Base-by-base conservation (phyloP, 2,113 vertebrate genomes). In the Protobothrops flavoviridis region DNA sequence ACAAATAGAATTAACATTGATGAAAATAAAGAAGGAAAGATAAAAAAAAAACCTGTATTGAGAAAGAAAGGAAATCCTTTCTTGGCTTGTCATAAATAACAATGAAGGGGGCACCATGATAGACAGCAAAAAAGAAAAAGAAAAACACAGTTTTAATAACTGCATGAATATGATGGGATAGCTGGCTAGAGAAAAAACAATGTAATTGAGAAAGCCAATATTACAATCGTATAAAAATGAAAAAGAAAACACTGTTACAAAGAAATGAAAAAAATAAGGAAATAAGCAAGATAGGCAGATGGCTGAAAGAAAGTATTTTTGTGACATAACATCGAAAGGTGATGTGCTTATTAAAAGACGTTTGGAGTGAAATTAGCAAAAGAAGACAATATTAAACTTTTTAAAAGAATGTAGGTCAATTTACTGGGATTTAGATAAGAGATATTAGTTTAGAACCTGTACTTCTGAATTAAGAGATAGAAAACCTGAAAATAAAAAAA, bases 381-480 rank as follows among this genome's bases (percentile, higher is more conserved):
- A 87, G 13, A 29, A n/a, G 55, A 48, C 26, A 50, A 48, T 1
- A 48, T 0, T 39, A 81, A 81, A 85, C n/a, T 55, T 11, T 15
- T 1, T 26, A 91, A 91, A 39, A 24, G 20, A 9, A 43, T 11
- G 3, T 81, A 33, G 24, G 64, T 33, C 61, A 29, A 33, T 90
- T 33, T 90, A 69, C 53, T 81, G 13, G 53, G 52, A 85, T 89
- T 69, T 55, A 57, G 21, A n/a, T n/a, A 55, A 52, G 33, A n/a
- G 23, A 89, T 45, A 1, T 23, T 39, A 33, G 45, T 64, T 92
- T 53, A 64, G 57, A 59, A n/a, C 88, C 23, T 24, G 13, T 69
- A 39, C 90, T 87, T 92, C 94, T 89, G 13, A 91, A 92, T 94
- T 57, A 90, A 81, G 57, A 8, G 12, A 95, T 91, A 33, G 13